Evolutionary conservation across 2,113 vertebrate species (phyloP).

Genomic region (Bubo bubo): DNA sequence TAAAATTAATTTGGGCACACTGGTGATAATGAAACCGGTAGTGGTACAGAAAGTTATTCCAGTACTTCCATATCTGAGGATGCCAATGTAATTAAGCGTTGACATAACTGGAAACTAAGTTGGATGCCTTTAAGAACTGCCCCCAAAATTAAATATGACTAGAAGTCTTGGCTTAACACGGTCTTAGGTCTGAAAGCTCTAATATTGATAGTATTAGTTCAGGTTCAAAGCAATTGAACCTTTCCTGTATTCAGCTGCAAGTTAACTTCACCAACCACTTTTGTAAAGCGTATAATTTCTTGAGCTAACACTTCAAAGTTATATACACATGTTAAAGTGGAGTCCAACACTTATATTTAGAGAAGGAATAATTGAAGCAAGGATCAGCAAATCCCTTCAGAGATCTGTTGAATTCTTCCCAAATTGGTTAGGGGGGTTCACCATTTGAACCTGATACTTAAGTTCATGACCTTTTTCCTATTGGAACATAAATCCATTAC

Average conservation of each 20-base stretch:
- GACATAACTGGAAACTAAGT: neutral
- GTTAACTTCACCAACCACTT: neutral
- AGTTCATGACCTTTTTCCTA: neutral
- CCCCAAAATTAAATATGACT: neutral
- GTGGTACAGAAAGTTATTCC: neutral
- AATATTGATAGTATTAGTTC: neutral
- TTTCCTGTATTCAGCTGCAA: neutral
- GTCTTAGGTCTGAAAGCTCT: neutral
- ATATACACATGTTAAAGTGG: neutral
- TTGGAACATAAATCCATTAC: neutral
- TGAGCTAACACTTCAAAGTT: neutral
- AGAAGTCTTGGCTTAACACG: neutral
- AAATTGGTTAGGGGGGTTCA: neutral
- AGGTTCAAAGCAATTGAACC: neutral
- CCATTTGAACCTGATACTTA: neutral
- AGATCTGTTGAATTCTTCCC: neutral
- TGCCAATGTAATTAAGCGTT: neutral
- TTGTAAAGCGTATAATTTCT: neutral
- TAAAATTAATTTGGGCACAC: neutral
- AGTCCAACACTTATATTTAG: neutral
- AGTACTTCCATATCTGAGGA: neutral
- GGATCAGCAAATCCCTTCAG: neutral
- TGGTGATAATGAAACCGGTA: neutral
- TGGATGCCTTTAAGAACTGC: neutral
- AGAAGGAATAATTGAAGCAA: neutral